Conservation (phyloP, 2,113 vertebrate species). For the Furnarius figulus region DNA sequence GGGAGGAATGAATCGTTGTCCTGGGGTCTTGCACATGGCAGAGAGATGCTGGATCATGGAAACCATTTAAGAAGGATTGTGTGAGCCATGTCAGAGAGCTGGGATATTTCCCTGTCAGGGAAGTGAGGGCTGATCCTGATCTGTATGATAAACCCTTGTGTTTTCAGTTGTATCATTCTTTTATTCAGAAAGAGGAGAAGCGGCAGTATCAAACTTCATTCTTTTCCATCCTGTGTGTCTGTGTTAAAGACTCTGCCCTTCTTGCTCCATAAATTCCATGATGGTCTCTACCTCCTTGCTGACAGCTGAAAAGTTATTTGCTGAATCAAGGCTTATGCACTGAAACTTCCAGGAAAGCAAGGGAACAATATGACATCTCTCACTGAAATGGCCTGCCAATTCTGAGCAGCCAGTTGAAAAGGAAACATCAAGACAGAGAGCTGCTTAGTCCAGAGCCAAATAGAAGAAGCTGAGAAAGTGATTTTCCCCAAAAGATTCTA, state of each 20-base stretch:
- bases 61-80: background rate
- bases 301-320: background rate
- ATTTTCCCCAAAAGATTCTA: background rate
- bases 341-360: background rate
- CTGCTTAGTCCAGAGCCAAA: background rate
- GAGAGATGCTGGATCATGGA: background rate
- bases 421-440: background rate
- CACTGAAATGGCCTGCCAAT: background rate
- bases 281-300: background rate
- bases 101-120: background rate
- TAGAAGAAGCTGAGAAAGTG: background rate
- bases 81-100: background rate
- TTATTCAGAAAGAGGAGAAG: background rate
- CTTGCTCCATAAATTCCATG: background rate
- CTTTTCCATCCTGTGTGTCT: background rate
- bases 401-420: background rate
- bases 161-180: background rate
- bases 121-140: background rate
- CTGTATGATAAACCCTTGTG: background rate
- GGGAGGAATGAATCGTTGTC: background rate
- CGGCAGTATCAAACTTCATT: background rate
- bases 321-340: slow-evolving; percentile 36
- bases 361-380: background rate
- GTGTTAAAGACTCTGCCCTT: background rate
- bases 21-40: background rate